Percentiles rank a stretch among this genome's conserved stretches.
phyloP scores from a whole-genome alignment of 2,888 invertebrate genomes.

The Parnassius mnemosyne region DNA sequence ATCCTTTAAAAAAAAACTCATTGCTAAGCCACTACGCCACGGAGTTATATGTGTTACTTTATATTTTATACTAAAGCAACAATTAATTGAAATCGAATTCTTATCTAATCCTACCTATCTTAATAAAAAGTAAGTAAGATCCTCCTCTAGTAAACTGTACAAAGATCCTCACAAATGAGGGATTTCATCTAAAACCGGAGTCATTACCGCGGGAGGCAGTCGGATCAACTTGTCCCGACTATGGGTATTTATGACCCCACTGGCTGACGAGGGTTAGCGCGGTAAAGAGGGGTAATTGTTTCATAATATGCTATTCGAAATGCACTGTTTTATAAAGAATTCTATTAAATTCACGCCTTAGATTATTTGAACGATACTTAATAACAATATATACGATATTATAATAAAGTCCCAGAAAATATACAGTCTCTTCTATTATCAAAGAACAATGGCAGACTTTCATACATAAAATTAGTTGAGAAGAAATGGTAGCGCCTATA shows the following conservation, averaged over 20 bases:
- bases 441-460: no score
- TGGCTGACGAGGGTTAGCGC: constrained; percentile 25
- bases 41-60: no score
- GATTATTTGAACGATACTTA: no score
- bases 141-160: constrained; percentile 15
- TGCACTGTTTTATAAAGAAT: constrained; percentile 2
- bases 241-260: constrained; percentile 45
- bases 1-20: no score
- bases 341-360: background rate
- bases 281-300: constrained; percentile 22
- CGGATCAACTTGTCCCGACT: constrained; percentile 47
- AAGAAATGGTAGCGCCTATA: no score
- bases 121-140: constrained; percentile 20
- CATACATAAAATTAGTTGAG: no score
- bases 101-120: background rate
- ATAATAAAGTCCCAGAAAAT: no score
- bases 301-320: constrained; percentile 2
- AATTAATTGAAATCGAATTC: no score
- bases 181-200: constrained; percentile 38
- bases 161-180: constrained; percentile 41
- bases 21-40: no score
- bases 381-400: no score
- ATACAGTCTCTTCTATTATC: no score
- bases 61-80: no score
- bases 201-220: constrained; percentile 41